phyloP scores from a whole-genome alignment of 1,140 invertebrate genomes.

The Trichomalopsis sarcophagae region DNA sequence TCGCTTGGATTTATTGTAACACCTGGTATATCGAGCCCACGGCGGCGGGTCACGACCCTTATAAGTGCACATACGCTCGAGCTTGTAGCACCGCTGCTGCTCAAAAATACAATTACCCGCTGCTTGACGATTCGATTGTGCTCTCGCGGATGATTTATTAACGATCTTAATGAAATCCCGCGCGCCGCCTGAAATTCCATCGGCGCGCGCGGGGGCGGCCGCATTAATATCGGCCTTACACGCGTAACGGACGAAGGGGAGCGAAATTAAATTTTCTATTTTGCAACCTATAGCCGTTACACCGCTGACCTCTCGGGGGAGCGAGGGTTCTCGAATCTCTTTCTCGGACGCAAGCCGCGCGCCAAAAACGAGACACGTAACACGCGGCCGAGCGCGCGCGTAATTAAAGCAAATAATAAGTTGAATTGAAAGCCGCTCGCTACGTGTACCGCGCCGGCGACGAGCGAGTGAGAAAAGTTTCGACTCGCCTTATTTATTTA shows the following conservation, averaged over 20 bases:
- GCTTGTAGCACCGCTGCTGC: neutral
- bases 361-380: neutral
- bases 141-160: constrained; percentile 39
- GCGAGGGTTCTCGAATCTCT: neutral
- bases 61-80: constrained; percentile 57
- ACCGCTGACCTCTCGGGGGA: constrained; percentile 55
- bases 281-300: constrained; percentile 58
- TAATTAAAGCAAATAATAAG: constrained; percentile 47
- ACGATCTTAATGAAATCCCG: constrained; percentile 45
- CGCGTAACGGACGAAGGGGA: constrained; percentile 54
- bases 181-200: constrained; percentile 32
- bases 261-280: constrained; percentile 70
- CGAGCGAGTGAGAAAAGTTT: constrained; percentile 14
- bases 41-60: constrained; percentile 56
- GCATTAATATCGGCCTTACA: constrained; percentile 47
- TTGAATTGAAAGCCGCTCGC: constrained; percentile 42
- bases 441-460: no score
- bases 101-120: constrained; percentile 25
- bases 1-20: constrained; percentile 75
- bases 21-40: constrained; percentile 69
- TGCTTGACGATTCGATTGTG: neutral
- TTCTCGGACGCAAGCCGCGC: neutral
- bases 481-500: constrained; percentile 38
- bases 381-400: neutral
- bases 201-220: constrained; percentile 11